Conservation (phyloP, 2,888 invertebrate genomes). For the Elysia crispata region DNA sequence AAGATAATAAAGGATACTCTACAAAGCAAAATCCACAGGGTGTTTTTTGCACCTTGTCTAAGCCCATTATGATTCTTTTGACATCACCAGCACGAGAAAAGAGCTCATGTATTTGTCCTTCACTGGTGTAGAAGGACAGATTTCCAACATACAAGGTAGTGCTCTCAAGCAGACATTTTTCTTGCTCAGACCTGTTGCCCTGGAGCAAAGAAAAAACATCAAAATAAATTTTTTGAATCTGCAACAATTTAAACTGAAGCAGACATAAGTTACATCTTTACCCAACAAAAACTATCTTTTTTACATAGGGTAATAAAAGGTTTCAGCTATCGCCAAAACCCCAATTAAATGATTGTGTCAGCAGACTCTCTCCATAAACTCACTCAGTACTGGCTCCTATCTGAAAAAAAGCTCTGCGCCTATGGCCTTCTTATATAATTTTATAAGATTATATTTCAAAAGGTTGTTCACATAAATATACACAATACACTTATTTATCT, state of each 20-base stretch:
- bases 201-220: conserved; percentile 53
- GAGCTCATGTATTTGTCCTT: conserved; percentile 98
- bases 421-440: too few species aligned
- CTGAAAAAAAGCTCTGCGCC: too few species aligned
- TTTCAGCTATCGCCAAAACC: too few species aligned
- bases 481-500: too few species aligned
- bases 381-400: too few species aligned
- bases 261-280: not conserved
- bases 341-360: too few species aligned
- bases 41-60: conserved; percentile 98
- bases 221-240: not conserved
- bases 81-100: conserved; percentile 98
- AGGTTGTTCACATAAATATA: too few species aligned
- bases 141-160: conserved; percentile 97
- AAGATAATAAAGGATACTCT: conserved; percentile 79
- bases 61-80: conserved; percentile 94
- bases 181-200: conserved; percentile 76
- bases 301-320: too few species aligned
- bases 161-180: conserved; percentile 64
- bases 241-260: not conserved
- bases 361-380: too few species aligned
- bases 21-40: conserved; percentile 99
- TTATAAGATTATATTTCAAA: too few species aligned
- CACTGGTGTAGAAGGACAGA: conserved; percentile 97
- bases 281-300: too few species aligned